Percentiles rank a stretch among this genome's conserved stretches.
Evolutionary conservation across 2,797 vertebrate species (phyloP).

Genomic region (Amazona ochrocephala): DNA sequence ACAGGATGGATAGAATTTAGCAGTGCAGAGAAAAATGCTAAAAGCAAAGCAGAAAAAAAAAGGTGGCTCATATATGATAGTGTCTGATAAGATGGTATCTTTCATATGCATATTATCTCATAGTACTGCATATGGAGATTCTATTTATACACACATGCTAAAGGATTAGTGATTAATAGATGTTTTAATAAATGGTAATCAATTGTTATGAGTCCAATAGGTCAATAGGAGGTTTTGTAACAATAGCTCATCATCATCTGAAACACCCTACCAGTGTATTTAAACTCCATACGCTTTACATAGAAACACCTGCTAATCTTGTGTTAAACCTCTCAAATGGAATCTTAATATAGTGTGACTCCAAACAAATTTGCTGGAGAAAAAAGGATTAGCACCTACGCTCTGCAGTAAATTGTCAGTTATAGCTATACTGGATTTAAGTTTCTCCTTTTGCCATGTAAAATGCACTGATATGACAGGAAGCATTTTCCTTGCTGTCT

Average conservation of each 20-base stretch:
- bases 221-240: not conserved
- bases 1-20: not conserved
- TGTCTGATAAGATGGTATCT: not conserved
- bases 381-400: constrained; percentile 34
- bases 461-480: not conserved
- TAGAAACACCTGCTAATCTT: constrained; percentile 42
- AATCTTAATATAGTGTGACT: constrained; percentile 4
- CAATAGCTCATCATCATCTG: not conserved
- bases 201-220: not conserved
- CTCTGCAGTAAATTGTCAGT: constrained; percentile 28
- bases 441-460: not conserved
- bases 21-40: not conserved
- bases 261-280: not conserved
- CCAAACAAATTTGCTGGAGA: constrained; percentile 51
- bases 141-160: not conserved
- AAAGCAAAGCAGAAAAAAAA: not conserved
- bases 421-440: constrained; percentile 1
- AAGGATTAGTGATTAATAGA: constrained; percentile 32
- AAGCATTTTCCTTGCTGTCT: not conserved
- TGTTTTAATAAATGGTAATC: constrained; percentile 11
- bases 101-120: not conserved
- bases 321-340: constrained; percentile 43
- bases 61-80: not conserved
- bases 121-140: not conserved
- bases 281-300: not conserved